Conservation (phyloP, 1,140 invertebrate genomes). For the Sycophila sp. region DNA sequence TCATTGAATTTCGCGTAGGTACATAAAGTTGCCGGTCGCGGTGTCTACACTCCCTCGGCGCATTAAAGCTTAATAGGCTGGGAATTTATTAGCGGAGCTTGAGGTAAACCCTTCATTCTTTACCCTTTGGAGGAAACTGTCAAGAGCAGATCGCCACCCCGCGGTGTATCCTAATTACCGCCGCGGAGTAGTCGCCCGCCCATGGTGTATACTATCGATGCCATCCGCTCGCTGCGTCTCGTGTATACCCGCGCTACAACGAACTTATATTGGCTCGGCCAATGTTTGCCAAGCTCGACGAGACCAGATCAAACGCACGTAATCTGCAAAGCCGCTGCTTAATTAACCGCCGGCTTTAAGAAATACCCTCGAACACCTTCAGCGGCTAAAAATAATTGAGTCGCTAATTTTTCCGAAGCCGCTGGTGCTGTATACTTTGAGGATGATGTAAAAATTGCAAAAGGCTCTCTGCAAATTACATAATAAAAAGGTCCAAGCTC, state of each 20-base stretch:
- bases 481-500: no score
- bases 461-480: no score
- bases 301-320: background rate
- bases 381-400: no score
- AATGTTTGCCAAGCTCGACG: background rate
- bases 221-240: background rate
- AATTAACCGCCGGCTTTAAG: background rate
- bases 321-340: background rate
- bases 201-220: conserved; percentile 28
- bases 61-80: conserved; percentile 46
- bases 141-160: conserved; percentile 54
- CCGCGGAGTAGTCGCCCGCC: background rate
- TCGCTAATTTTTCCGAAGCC: no score
- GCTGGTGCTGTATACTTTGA: no score
- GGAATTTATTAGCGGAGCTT: conserved; percentile 54
- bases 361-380: no score
- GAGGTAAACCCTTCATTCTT: conserved; percentile 47
- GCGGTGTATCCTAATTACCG: conserved; percentile 50
- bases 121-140: conserved; percentile 52
- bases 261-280: background rate
- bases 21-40: background rate
- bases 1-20: no score
- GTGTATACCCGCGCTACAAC: no score
- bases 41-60: no score
- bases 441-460: no score